phyloP scores from a whole-genome alignment of 1,140 invertebrate genomes.

The Trichonephila inaurata region DNA sequence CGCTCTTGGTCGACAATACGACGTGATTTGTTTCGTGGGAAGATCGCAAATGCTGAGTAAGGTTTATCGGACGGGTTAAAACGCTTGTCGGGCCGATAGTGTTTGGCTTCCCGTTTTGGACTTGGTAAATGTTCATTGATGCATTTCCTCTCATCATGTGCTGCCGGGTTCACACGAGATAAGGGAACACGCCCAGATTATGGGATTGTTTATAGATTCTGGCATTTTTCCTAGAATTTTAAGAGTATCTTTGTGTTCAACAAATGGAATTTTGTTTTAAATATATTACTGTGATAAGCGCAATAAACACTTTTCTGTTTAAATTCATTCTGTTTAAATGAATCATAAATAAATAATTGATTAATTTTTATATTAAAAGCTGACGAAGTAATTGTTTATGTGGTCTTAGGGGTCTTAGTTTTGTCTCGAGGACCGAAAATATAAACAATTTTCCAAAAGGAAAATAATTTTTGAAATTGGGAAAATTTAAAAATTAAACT shows the following conservation, averaged over 20 bases:
- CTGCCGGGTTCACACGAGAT: not conserved
- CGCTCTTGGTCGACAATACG: not conserved
- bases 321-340: too few species aligned
- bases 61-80: conserved; percentile 70
- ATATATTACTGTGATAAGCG: too few species aligned
- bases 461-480: too few species aligned
- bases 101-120: conserved; percentile 19
- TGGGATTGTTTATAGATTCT: not conserved
- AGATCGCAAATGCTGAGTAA: conserved; percentile 37
- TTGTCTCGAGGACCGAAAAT: too few species aligned
- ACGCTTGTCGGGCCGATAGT: not conserved
- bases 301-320: too few species aligned
- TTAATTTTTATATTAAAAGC: too few species aligned
- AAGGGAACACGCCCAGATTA: not conserved
- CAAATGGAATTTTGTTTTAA: too few species aligned
- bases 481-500: too few species aligned
- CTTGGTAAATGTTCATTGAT: not conserved
- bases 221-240: not conserved
- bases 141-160: not conserved
- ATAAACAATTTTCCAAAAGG: too few species aligned
- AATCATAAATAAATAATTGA: too few species aligned
- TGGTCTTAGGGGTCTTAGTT: too few species aligned
- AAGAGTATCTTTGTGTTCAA: not conserved
- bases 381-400: too few species aligned
- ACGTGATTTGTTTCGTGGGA: conserved; percentile 70